Base-by-base conservation (phyloP, 1,140 invertebrate species). In the Drosophila pandora region DNA sequence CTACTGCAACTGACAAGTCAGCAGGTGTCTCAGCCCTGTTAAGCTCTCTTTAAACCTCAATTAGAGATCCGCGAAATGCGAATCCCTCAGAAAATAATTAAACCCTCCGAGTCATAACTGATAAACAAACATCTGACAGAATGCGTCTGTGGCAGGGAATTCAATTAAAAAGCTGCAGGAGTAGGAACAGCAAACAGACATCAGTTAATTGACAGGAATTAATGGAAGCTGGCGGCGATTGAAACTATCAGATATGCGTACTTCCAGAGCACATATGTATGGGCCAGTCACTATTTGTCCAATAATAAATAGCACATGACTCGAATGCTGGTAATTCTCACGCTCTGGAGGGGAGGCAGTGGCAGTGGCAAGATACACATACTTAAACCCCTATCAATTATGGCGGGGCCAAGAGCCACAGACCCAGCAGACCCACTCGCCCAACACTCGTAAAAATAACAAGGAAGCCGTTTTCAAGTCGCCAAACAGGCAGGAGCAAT, bases 221-320 rank as follows among this genome's bases (percentile, higher is more conserved):
- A 69, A 55, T 54, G 30, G 45, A 49, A 49, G 43, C 28, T 45
- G 9, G 17, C 23, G 37, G 23, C 25, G 21, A 57, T 28, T 41
- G 23, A 23, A 65, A 65, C 62, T 65, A 65, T 57, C 22, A 25
- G 53, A 43, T 43, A 13, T 6, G 12, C 6, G 39, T 43, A 43
- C 49, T 34, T 21, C 3, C 10, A 17, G 2, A 49, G 30, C 2
- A 3, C 30, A 49, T 47, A 17, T 56, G 50, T 39, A 48, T 48
- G 37, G 65, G 10, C 30, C 62, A 34, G 23, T 28, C 41, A 21
- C 30, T 68, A 68, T 69, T 68, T 56, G 49, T 39, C 50, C 41
- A 55, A 69, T 69, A 69, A 55, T 56, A 41, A 69, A 69, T 68
- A 69, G 49, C 63, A 69, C 63, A 69, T 69, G 65, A 57, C 63